phyloP scores from a whole-genome alignment of 2,113 vertebrate species.

The Verasper variegatus region DNA sequence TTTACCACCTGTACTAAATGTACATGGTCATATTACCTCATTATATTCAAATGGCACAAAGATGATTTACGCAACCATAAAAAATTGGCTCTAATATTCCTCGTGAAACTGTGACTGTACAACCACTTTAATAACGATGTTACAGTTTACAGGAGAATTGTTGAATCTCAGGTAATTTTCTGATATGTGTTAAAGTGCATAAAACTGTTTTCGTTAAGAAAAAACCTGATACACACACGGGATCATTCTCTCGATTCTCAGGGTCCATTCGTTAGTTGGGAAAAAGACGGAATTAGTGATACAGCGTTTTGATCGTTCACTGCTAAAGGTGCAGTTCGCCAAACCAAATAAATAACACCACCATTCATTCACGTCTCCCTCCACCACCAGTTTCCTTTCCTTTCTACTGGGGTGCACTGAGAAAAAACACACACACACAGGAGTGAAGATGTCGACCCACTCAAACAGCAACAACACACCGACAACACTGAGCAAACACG shows the following conservation, averaged over 20 bases:
- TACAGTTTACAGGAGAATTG: too few species aligned
- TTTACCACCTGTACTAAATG: too few species aligned
- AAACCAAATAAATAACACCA: constrained; percentile 76
- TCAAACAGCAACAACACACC: constrained; percentile 25
- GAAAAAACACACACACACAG: constrained; percentile 44
- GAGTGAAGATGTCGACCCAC: constrained; percentile 23
- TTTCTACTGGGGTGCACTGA: constrained; percentile 25
- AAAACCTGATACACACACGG: constrained; percentile 22
- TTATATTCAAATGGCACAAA: too few species aligned
- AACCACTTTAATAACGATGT: too few species aligned
- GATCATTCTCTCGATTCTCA: constrained; percentile 35
- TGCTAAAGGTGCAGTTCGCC: constrained; percentile 51
- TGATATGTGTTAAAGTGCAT: too few species aligned
- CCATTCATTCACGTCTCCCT: constrained; percentile 62
- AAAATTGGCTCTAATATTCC: too few species aligned
- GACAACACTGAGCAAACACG: constrained; percentile 24
- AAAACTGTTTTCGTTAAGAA: too few species aligned
- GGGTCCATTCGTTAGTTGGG: constrained; percentile 10
- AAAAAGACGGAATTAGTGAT: constrained; percentile 74
- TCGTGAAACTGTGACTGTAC: too few species aligned
- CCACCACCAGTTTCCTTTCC: constrained; percentile 32
- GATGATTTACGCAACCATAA: too few species aligned
- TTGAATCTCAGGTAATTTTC: too few species aligned
- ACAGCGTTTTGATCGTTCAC: constrained; percentile 61
- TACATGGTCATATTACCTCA: too few species aligned